A percentile compares a stretch with the other conserved stretches of the same genome.
These are phyloP conservation scores for Sebastes umbrosus DNA, from an alignment of 2,797 vertebrate species.

Conservation along the genomic window DNA sequence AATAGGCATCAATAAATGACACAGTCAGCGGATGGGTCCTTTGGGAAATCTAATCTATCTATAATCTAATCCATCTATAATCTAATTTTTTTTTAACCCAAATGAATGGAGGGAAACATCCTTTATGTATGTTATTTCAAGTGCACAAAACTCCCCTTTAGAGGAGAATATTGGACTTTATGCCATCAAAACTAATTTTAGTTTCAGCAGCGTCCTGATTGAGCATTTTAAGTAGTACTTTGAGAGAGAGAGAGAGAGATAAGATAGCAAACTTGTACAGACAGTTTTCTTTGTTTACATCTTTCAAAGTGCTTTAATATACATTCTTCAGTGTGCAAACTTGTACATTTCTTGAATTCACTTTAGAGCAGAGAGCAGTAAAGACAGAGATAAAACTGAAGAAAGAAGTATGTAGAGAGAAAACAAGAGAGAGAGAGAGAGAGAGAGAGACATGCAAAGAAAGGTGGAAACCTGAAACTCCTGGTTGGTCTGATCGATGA, in stretches of 20 bases:
- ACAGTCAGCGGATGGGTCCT: neutral
- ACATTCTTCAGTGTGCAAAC: neutral
- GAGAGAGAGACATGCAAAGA: neutral
- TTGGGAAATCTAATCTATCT: neutral
- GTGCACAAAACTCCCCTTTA: neutral
- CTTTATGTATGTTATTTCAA: neutral
- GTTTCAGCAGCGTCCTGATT: neutral
- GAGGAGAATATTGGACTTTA: neutral
- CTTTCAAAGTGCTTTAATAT: neutral
- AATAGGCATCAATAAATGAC: neutral
- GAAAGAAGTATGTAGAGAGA: neutral
- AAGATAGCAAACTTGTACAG: neutral
- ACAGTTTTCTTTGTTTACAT: neutral
- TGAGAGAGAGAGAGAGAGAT: neutral
- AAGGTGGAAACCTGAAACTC: slow-evolving; percentile 29
- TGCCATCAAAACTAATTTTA: neutral
- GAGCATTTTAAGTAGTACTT: neutral
- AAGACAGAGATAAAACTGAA: neutral
- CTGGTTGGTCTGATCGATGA: slow-evolving; percentile 35
- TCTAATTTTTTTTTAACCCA: neutral
- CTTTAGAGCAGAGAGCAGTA: neutral
- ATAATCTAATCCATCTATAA: neutral
- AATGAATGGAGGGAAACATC: neutral
- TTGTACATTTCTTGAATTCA: neutral
- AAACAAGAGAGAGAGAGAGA: neutral